Evolutionary conservation across 2,888 invertebrate genomes (phyloP).

Genomic region (Drosophila merina): DNA sequence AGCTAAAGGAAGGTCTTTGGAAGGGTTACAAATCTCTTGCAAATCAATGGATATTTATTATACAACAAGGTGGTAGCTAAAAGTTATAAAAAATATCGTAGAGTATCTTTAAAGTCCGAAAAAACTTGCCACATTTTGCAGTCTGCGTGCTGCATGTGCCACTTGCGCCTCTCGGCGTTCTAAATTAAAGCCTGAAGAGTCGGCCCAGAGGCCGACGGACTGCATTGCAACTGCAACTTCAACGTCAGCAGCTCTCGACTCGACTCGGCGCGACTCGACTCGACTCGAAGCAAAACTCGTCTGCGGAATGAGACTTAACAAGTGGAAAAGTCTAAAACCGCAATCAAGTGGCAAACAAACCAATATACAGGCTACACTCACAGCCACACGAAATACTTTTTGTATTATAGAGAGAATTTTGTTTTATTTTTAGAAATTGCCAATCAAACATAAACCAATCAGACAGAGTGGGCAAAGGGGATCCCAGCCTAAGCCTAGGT

Average conservation of each 20-base stretch:
- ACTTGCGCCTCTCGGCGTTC: slow-evolving; percentile 53
- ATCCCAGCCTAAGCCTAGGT: neutral
- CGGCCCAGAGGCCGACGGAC: slow-evolving; percentile 28
- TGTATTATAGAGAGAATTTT: slow-evolving; percentile 35
- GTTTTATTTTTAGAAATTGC: slow-evolving; percentile 64
- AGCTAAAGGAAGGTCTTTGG: neutral
- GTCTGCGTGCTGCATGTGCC: slow-evolving; percentile 32
- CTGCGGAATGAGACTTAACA: slow-evolving; percentile 70
- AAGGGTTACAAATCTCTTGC: neutral
- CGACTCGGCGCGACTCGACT: slow-evolving; percentile 15
- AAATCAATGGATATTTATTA: neutral
- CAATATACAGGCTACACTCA: slow-evolving; percentile 19
- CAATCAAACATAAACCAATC: slow-evolving; percentile 57
- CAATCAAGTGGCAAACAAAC: slow-evolving; percentile 71
- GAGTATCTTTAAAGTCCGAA: neutral
- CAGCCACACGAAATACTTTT: slow-evolving; percentile 18
- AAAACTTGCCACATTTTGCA: neutral
- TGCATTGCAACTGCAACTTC: slow-evolving; percentile 33
- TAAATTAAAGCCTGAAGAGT: slow-evolving; percentile 68
- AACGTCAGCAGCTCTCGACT: slow-evolving; percentile 42
- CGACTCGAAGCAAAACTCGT: slow-evolving; percentile 54
- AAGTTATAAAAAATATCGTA: neutral
- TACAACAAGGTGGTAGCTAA: too few species aligned
- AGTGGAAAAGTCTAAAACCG: slow-evolving; percentile 72
- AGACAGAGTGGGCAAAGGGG: slow-evolving; percentile 17